A percentile compares a stretch with the other conserved stretches of the same genome.
phyloP scores from a whole-genome alignment of 1,140 invertebrate species.

The Sycobia sp. region DNA sequence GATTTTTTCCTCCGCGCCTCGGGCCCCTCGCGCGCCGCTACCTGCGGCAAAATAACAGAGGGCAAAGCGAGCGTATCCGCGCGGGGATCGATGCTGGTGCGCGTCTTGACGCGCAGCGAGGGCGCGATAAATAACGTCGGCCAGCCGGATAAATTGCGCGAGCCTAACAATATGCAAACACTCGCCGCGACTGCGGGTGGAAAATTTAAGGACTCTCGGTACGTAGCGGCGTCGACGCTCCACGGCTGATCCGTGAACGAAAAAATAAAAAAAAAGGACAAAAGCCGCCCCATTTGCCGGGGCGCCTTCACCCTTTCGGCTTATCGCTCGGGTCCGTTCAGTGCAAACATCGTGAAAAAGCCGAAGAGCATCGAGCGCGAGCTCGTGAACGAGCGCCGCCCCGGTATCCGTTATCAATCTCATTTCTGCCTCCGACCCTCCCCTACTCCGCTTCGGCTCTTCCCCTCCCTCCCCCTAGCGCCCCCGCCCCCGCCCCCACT shows the following conservation, averaged over 20 bases:
- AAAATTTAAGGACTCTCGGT: slow-evolving; percentile 21
- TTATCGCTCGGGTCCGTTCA: slow-evolving; percentile 55
- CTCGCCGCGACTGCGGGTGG: slow-evolving; percentile 6
- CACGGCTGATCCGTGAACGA: slow-evolving; percentile 6
- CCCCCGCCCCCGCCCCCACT: slow-evolving; percentile 34
- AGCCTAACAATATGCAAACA: slow-evolving; percentile 34
- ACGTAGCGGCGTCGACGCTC: not conserved
- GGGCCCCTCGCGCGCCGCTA: slow-evolving; percentile 27
- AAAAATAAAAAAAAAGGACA: slow-evolving; percentile 10
- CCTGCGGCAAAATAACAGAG: not conserved
- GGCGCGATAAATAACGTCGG: slow-evolving; percentile 20
- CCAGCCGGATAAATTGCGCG: slow-evolving; percentile 1
- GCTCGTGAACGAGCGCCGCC: not conserved
- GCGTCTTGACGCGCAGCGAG: slow-evolving; percentile 1
- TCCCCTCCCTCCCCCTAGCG: slow-evolving; percentile 30
- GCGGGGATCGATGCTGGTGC: not conserved
- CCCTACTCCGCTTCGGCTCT: slow-evolving; percentile 2
- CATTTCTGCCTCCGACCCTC: slow-evolving; percentile 33
- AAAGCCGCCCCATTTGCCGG: slow-evolving; percentile 6
- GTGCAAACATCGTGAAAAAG: slow-evolving; percentile 58
- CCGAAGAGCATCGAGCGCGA: slow-evolving; percentile 49
- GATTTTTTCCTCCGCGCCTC: not conserved
- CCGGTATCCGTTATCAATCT: slow-evolving; percentile 58
- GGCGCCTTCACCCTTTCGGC: slow-evolving; percentile 33
- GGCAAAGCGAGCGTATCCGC: slow-evolving; percentile 2